Evolutionary conservation across 2,113 vertebrate genomes (phyloP).

Genomic region (Xerus inauris): DNA sequence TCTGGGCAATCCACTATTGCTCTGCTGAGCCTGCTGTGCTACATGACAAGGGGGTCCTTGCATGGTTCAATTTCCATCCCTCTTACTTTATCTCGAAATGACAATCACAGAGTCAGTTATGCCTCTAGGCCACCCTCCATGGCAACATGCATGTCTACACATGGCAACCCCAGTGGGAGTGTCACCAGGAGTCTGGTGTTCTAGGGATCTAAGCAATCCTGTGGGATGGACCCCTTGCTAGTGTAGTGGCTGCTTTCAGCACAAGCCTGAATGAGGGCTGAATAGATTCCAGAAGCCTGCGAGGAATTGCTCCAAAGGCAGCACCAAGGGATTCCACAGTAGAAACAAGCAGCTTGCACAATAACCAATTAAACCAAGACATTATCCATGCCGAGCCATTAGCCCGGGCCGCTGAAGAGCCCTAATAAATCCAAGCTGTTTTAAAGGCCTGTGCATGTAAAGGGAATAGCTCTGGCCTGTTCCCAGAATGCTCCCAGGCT

Average conservation of each 20-base stretch:
- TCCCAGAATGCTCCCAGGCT: background rate
- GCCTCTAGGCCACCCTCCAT: background rate
- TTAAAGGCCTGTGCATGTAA: background rate
- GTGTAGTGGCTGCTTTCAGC: rapidly evolving
- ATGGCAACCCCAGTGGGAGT: background rate
- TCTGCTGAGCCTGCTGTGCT: background rate
- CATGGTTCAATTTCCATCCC: background rate
- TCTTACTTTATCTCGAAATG: background rate
- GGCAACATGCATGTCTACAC: rapidly evolving
- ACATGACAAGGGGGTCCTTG: background rate
- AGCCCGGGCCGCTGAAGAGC: constrained; percentile 44
- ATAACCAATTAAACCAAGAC: constrained; percentile 60
- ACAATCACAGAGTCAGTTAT: background rate
- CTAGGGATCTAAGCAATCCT: background rate
- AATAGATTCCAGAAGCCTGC: background rate
- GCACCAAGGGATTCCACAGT: background rate
- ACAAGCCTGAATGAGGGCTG: rapidly evolving
- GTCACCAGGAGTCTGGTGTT: background rate
- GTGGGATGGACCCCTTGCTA: background rate
- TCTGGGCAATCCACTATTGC: background rate
- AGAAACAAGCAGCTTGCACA: constrained; percentile 50
- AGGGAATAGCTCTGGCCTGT: background rate
- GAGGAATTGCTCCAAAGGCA: background rate
- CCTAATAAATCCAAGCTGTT: constrained; percentile 56
- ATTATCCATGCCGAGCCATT: constrained; percentile 72